These are phyloP conservation scores for Acropora tenuis DNA, from an alignment of 64 coral and sea anemone species.

Conservation along the genomic window DNA sequence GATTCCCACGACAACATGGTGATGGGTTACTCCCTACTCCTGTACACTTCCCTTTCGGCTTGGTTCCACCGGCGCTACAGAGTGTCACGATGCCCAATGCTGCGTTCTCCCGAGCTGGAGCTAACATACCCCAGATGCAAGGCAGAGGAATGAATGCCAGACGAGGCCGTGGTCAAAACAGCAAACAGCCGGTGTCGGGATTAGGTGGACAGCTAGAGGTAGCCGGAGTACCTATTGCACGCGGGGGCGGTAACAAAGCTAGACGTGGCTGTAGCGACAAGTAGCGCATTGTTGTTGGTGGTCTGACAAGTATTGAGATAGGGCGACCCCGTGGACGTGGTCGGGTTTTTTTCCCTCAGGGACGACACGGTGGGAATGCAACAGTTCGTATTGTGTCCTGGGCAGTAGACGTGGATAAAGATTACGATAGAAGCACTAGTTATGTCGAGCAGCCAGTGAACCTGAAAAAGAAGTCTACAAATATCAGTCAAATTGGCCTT, in stretches of 20 bases:
- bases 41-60: slow-evolving; percentile 61
- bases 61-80: slow-evolving; percentile 61
- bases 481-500: slow-evolving; percentile 53
- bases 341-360: slow-evolving; percentile 18
- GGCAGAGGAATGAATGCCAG: slow-evolving; percentile 58
- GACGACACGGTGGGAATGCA: slow-evolving; percentile 47
- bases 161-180: slow-evolving; percentile 78
- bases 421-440: slow-evolving; percentile 91
- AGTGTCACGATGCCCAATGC: slow-evolving; percentile 31
- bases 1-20: slow-evolving; percentile 58
- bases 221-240: slow-evolving; percentile 96
- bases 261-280: slow-evolving; percentile 91
- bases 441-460: slow-evolving; percentile 62
- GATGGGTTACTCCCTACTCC: slow-evolving; percentile 76
- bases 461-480: slow-evolving; percentile 57
- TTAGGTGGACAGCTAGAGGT: slow-evolving; percentile 92
- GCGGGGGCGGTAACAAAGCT: slow-evolving; percentile 92
- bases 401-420: slow-evolving; percentile 91
- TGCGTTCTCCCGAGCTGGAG: slow-evolving; percentile 71
- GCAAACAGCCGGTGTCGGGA: slow-evolving; percentile 88
- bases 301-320: slow-evolving; percentile 89
- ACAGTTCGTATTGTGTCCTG: slow-evolving; percentile 76
- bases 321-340: slow-evolving; percentile 48
- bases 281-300: slow-evolving; percentile 90
- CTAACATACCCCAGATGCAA: slow-evolving; percentile 59